Conservation (phyloP, 2,113 vertebrate genomes). For the Nibea coibor region DNA sequence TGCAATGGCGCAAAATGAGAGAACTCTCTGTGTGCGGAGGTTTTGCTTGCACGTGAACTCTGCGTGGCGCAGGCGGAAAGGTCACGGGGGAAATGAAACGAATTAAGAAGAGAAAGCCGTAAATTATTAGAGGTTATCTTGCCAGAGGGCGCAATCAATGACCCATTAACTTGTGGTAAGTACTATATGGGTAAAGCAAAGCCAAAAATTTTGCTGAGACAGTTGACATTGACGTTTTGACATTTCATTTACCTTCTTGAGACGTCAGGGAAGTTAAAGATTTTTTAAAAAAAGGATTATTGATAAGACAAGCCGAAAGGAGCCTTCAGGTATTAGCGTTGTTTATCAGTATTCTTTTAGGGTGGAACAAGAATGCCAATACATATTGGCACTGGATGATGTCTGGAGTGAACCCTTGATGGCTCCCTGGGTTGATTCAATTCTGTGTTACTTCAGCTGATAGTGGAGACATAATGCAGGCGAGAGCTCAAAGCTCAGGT, state of each 20-base stretch:
- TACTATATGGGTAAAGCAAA: constrained; percentile 2
- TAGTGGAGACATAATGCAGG: constrained; percentile 16
- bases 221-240: constrained; percentile 23
- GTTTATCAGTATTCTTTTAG: neutral
- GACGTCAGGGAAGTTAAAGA: neutral
- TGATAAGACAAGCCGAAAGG: neutral
- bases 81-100: constrained; percentile 43
- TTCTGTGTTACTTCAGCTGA: constrained; percentile 1
- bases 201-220: neutral
- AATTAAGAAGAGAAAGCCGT: neutral
- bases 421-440: constrained; percentile 12
- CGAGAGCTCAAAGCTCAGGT: constrained; percentile 12
- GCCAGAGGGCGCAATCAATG: constrained; percentile 22
- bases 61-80: neutral
- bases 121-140: constrained; percentile 12
- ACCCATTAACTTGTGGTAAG: constrained; percentile 28
- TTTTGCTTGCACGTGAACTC: neutral
- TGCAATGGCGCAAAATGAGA: neutral
- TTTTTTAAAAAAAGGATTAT: neutral
- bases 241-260: neutral
- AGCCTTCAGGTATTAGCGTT: neutral
- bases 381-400: neutral
- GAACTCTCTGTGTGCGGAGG: neutral
- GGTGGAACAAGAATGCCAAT: constrained; percentile 10
- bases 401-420: constrained; percentile 2